Evolutionary conservation across 2,888 invertebrate species (phyloP), one percentile per base, ranked within the genome.

Genomic region (Nasonia oneida): DNA sequence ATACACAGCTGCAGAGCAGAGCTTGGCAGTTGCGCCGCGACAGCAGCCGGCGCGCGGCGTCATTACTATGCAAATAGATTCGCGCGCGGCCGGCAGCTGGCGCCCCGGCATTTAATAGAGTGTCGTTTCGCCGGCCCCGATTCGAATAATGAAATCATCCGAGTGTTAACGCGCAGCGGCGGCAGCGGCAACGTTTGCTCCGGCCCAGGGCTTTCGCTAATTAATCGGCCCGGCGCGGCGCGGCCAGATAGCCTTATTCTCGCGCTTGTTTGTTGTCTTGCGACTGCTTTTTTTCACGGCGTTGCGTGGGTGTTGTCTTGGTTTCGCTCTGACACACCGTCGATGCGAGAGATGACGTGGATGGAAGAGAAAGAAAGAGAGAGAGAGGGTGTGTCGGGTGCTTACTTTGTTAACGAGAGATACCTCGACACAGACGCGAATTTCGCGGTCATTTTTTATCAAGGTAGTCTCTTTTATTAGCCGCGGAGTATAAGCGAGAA

Each of bases 21-120:
- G 71, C 83, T 74, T 50, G 73, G 70, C 53, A 78, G 71, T 77
- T 39, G 73, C 50, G 47, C 74, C 50, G 47, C 74, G 78, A 78
- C 61, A 47, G 23, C 29, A 42, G 42, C 64, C 33, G 73, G 18
- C 29, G 15, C 50, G 75, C 89, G 89, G 89, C 87, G 89, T 90
- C 91, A 93, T 93, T 93, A 93, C 92, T 91, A 93, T 93, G 93
- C 92, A 93, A 93, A 93, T 93, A 92, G 92, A 92, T 92, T 91
- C 92, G 89, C 89, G 90, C 23, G 53, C 15, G 89, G 88, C 89
- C 90, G 89, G 91, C 91, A 90, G 91, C 91, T 91, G 91, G 90
- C 91, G 91, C 91, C 91, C 71, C 90, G 90, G 88, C 90, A 89
- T 92, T 91, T 91, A 91, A 91, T 89, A 88, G 89, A 88, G 88